Evolutionary conservation across 2,888 invertebrate species (phyloP), one percentile per base, ranked within the genome.

Genomic region (Spatulosminthurus flaviceps): DNA sequence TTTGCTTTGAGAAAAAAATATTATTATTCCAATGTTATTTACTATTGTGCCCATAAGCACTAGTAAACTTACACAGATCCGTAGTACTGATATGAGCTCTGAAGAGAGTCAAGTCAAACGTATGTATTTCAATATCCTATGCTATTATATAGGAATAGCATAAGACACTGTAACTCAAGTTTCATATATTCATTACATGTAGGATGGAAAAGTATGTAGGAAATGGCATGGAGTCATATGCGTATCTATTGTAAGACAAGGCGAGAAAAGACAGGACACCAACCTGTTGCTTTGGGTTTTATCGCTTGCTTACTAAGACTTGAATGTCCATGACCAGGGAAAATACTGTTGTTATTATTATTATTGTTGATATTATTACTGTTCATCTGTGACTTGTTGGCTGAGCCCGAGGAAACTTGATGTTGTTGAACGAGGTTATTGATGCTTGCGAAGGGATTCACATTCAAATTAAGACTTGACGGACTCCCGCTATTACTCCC

Each of bases 341-440:
- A 78, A 72, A 78, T 78, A 72, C 78, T 78, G 78, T 78, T 78
- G 61, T 74, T 76, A 42, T 66, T 66, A 66, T 75, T 66, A 24
- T 34, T 28, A 29, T 64, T 61, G 16, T 41, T 24, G 41, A 29
- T 24, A 34, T 77, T 82, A 77, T 77, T 80, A 73, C 67, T 77
- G 66, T 78, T 78, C 74, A 24, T 79, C 71, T 42, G 71, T 73
- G 43, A 79, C 79, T 28, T 83, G 84, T 29, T 83, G 80, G 72
- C 81, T 73, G 28, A 79, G 67, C 82, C 82, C 0, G 84, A 83
- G 42, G 82, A 81, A 51, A 82, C 82, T 78, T 80, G 80, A 42
- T 81, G 82, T 70, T 83, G 83, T 76, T 83, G 84, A 34, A 83
- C 82, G 77, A 85, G 81, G 78, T 83, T 85, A 76, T 81, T 83